Conservation (phyloP, 2,888 invertebrate species). For the Pseudococcus viburni region DNA sequence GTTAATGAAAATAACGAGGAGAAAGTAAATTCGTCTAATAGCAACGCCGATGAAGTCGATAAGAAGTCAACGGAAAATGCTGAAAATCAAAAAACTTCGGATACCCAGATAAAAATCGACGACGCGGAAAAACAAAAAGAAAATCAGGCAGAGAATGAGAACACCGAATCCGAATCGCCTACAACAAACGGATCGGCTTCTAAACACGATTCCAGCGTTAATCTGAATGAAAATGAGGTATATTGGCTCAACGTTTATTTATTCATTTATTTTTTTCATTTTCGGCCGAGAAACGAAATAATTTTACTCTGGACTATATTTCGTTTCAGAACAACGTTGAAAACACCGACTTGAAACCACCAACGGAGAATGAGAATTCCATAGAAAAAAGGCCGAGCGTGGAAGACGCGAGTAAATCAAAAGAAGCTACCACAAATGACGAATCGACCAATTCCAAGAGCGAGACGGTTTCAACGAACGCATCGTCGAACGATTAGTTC, state of each 20-base stretch:
- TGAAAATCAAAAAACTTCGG: neutral
- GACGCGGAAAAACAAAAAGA: constrained; percentile 1
- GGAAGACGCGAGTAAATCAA: neutral
- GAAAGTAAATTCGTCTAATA: neutral
- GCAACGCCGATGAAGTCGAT: constrained; percentile 45
- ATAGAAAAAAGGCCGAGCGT: constrained; percentile 8
- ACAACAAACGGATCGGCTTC: constrained; percentile 32
- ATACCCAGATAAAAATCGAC: neutral
- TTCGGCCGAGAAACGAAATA: neutral
- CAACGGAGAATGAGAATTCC: neutral
- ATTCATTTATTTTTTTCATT: neutral
- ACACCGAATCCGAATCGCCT: constrained; percentile 1
- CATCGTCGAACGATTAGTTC: constrained; percentile 41
- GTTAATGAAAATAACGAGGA: constrained; percentile 22
- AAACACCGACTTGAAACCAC: neutral
- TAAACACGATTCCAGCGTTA: constrained; percentile 13
- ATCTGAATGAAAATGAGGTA: neutral
- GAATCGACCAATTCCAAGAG: constrained; percentile 25
- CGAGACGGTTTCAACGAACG: constrained; percentile 21
- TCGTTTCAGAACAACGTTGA: neutral
- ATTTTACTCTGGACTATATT: neutral
- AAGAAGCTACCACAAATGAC: neutral
- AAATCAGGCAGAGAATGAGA: constrained; percentile 19
- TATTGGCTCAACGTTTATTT: neutral
- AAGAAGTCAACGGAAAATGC: constrained; percentile 33